A percentile compares a stretch with the other conserved stretches of the same genome.
Evolutionary conservation across 2,797 vertebrate genomes (phyloP).

Genomic region (Enteromius argenteus): DNA sequence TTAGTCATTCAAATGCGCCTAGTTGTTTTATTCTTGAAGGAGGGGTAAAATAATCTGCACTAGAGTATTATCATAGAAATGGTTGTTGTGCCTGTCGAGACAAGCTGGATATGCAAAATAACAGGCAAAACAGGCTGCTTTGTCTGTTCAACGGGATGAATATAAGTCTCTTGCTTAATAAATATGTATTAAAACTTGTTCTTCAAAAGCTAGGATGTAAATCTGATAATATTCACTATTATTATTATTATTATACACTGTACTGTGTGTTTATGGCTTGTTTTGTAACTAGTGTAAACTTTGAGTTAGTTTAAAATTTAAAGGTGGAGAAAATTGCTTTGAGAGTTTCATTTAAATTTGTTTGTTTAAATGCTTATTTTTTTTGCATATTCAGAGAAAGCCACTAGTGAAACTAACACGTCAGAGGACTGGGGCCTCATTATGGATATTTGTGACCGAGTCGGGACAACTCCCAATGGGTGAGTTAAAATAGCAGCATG

Average conservation of each 20-base stretch:
- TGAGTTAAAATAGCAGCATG: constrained; percentile 66
- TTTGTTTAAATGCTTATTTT: not conserved
- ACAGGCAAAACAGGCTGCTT: constrained; percentile 28
- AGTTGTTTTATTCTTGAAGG: constrained; percentile 7
- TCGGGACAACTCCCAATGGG: constrained; percentile 92
- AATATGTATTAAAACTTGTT: not conserved
- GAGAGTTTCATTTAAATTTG: not conserved
- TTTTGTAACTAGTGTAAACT: not conserved
- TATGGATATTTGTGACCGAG: constrained; percentile 96
- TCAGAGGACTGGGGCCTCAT: constrained; percentile 94
- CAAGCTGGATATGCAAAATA: constrained; percentile 23
- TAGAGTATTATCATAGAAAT: not conserved
- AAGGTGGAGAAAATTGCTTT: not conserved
- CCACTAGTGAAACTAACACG: constrained; percentile 94
- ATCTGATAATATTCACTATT: not conserved
- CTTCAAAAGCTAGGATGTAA: not conserved
- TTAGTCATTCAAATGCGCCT: not conserved
- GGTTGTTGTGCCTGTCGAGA: constrained; percentile 9
- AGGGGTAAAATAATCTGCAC: not conserved
- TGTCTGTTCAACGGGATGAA: not conserved
- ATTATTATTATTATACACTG: not conserved
- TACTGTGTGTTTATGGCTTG: not conserved
- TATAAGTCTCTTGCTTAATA: not conserved
- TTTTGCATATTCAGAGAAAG: constrained; percentile 85
- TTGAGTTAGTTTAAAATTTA: not conserved